A percentile compares a stretch with the other conserved stretches of the same genome.
Evolutionary conservation across 2,113 vertebrate species (phyloP).

Genomic region (Prunella fulvescens): DNA sequence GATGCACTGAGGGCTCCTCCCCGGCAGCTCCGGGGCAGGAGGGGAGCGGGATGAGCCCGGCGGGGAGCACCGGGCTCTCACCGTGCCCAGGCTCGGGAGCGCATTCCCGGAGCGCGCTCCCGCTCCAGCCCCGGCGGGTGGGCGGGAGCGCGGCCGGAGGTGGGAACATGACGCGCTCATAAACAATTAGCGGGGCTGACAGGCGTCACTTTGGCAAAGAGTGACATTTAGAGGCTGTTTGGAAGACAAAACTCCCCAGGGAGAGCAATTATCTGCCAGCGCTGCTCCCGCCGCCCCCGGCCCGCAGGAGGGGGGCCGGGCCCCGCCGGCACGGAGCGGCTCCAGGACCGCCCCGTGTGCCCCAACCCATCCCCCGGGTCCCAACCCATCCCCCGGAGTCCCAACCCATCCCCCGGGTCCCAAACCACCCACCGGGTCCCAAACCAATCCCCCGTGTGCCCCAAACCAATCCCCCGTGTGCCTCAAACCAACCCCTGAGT

Average conservation of each 20-base stretch:
- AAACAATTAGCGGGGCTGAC: slow-evolving; percentile 26
- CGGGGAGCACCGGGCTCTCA: background rate
- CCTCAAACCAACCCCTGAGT: too few species aligned
- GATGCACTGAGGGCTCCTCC: rapidly evolving
- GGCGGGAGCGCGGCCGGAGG: background rate
- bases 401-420: background rate
- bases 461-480: too few species aligned
- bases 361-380: too few species aligned
- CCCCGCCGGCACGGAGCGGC: background rate
- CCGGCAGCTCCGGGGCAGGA: background rate
- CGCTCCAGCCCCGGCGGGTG: background rate
- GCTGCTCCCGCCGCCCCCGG: background rate
- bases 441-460: too few species aligned
- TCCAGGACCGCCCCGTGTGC: background rate
- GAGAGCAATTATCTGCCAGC: slow-evolving; percentile 21
- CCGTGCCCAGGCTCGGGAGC: background rate
- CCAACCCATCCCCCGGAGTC: too few species aligned
- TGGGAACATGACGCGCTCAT: slow-evolving; percentile 2
- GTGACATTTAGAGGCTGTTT: background rate
- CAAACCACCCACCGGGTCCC: background rate
- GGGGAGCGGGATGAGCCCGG: background rate
- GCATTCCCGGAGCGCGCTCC: background rate
- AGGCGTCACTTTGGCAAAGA: background rate
- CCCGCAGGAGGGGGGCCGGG: background rate
- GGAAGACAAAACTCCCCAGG: slow-evolving; percentile 18